These are phyloP conservation scores for Nemotelus nigrinus DNA, from an alignment of 2,888 invertebrate species.

Conservation along the genomic window DNA sequence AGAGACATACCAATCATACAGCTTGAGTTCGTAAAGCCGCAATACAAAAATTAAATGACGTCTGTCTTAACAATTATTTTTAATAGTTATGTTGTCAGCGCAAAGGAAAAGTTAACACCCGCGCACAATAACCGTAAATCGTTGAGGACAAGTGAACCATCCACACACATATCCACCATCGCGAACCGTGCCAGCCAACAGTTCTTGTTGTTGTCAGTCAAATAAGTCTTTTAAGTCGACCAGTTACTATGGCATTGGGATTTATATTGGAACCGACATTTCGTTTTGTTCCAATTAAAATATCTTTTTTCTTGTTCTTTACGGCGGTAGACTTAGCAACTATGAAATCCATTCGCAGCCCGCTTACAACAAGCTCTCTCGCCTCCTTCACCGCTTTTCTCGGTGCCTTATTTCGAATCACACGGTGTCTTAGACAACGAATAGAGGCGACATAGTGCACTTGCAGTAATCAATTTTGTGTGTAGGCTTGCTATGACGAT, in stretches of 20 bases:
- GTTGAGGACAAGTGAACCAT: conserved; percentile 39
- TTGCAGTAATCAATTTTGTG: conserved; percentile 26
- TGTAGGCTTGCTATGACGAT: not conserved
- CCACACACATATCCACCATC: conserved; percentile 9
- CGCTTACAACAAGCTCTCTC: not conserved
- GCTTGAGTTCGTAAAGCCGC: too few relatives aligned
- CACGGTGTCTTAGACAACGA: not conserved
- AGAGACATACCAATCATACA: not conserved
- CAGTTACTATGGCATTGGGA: conserved; percentile 14
- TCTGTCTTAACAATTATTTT: conserved; percentile 44
- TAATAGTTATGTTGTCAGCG: conserved; percentile 40
- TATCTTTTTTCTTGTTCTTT: conserved; percentile 16
- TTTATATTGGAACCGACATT: conserved; percentile 21
- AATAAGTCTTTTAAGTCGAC: conserved; percentile 17
- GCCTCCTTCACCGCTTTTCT: too few relatives aligned
- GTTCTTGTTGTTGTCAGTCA: conserved; percentile 26
- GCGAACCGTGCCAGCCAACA: not conserved
- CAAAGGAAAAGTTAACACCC: conserved; percentile 38
- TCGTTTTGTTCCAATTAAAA: conserved; percentile 40
- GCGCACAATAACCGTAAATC: conserved; percentile 41
- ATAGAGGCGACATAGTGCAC: not conserved
- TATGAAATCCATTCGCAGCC: not conserved
- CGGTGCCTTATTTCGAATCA: not conserved
- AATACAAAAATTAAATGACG: conserved; percentile 15
- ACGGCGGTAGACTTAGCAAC: not conserved